Conservation (phyloP, 2,113 vertebrate species). For the Herpailurus yagouaroundi region DNA sequence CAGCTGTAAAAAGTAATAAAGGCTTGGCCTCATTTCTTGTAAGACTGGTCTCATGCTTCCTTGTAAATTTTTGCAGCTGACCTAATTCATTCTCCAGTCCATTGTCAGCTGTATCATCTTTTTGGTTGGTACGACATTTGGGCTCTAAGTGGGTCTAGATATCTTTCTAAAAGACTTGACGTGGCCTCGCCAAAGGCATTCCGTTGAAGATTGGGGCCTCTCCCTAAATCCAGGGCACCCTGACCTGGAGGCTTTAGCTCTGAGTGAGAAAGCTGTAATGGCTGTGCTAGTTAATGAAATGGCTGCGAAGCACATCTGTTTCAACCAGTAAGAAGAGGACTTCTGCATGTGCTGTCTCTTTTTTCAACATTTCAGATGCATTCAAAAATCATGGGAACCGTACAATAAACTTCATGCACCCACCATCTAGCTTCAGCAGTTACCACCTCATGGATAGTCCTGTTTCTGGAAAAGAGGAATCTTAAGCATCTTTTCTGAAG, state of each 20-base stretch:
- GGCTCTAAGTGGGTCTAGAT: background rate
- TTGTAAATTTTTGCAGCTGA: slow-evolving; percentile 57
- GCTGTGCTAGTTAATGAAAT: background rate
- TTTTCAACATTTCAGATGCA: background rate
- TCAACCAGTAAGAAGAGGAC: background rate
- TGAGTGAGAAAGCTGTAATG: background rate
- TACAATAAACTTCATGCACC: background rate
- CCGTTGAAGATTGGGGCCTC: background rate
- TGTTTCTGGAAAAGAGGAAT: background rate
- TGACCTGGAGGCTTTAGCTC: background rate
- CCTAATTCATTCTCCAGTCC: slow-evolving; percentile 63
- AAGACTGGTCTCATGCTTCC: slow-evolving; percentile 64
- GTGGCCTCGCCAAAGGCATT: background rate
- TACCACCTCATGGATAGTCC: background rate
- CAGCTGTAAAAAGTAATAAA: slow-evolving; percentile 37
- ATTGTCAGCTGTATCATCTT: background rate
- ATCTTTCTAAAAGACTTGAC: background rate
- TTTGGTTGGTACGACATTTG: slow-evolving; percentile 45
- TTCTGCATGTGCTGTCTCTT: background rate
- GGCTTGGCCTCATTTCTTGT: slow-evolving; percentile 68
- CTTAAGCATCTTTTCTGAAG: background rate
- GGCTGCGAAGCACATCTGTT: background rate
- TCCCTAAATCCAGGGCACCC: background rate
- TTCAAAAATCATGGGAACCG: background rate
- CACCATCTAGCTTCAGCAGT: background rate